Conservation (phyloP, 2,797 vertebrate species). For the Lophotriccus pileatus region DNA sequence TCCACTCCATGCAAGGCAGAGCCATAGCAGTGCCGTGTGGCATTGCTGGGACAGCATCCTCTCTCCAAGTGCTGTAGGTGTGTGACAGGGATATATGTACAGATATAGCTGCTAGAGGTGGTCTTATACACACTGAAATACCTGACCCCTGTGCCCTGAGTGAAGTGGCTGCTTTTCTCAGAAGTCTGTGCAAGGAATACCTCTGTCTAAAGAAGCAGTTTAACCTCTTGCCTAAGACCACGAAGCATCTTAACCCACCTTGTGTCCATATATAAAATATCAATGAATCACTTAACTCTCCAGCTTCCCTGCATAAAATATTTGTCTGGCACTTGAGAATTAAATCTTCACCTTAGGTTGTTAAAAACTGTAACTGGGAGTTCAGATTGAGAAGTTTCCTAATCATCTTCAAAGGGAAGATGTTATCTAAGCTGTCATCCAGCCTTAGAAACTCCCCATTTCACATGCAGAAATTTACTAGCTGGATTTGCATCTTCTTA, state of each 20-base stretch:
- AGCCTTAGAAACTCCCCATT: not conserved
- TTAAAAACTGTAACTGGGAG: not conserved
- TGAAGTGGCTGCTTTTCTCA: not conserved
- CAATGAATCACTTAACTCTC: not conserved
- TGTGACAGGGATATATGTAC: not conserved
- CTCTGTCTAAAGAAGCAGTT: not conserved
- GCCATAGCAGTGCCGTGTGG: too few species aligned
- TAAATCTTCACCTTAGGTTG: not conserved
- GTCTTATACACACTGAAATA: not conserved
- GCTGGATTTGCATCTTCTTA: not conserved
- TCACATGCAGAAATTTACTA: not conserved
- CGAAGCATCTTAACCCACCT: not conserved
- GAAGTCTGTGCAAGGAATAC: not conserved
- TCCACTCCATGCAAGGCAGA: not conserved
- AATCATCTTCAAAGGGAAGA: not conserved
- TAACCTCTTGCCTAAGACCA: not conserved
- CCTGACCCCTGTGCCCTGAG: not conserved
- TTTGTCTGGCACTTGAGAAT: not conserved
- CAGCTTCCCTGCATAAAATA: not conserved
- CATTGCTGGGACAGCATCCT: not conserved
- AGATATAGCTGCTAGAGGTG: not conserved
- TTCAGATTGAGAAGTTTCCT: not conserved
- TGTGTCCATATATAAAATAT: not conserved
- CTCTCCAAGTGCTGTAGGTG: not conserved
- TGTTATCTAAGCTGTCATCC: not conserved